Evolutionary conservation across 2,888 invertebrate genomes (phyloP).

Genomic region (Tanypteryx hageni): DNA sequence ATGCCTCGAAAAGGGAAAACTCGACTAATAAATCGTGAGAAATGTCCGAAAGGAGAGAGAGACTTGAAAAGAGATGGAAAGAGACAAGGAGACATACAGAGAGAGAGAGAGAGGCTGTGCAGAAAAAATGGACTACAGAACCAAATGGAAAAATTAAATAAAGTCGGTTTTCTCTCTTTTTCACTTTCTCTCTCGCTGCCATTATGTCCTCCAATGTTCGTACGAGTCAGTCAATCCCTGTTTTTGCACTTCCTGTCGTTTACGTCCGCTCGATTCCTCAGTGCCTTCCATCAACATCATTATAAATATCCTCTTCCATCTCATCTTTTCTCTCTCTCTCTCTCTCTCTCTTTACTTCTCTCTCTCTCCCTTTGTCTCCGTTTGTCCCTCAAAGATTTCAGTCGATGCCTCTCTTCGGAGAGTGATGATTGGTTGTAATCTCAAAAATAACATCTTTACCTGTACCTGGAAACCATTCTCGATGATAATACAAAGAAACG

Average conservation of each 20-base stretch:
- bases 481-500: too few species aligned
- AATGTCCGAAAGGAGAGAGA: neutral
- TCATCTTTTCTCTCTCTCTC: neutral
- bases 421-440: too few species aligned
- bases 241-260: constrained; percentile 45
- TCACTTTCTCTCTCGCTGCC: neutral
- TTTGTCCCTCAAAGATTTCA: neutral
- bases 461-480: too few species aligned
- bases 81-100: neutral
- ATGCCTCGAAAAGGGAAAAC: neutral
- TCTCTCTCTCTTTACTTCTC: neutral
- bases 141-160: neutral
- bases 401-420: too few species aligned
- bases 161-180: neutral
- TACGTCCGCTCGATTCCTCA: neutral
- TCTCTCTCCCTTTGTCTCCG: neutral
- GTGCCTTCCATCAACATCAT: constrained; percentile 43
- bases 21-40: neutral
- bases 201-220: constrained; percentile 4
- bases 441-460: too few species aligned
- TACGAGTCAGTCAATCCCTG: constrained; percentile 13
- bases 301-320: neutral
- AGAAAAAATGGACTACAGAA: neutral
- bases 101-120: neutral
- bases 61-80: neutral